Conservation (phyloP, 2,113 vertebrate genomes). For the Osmerus mordax region DNA sequence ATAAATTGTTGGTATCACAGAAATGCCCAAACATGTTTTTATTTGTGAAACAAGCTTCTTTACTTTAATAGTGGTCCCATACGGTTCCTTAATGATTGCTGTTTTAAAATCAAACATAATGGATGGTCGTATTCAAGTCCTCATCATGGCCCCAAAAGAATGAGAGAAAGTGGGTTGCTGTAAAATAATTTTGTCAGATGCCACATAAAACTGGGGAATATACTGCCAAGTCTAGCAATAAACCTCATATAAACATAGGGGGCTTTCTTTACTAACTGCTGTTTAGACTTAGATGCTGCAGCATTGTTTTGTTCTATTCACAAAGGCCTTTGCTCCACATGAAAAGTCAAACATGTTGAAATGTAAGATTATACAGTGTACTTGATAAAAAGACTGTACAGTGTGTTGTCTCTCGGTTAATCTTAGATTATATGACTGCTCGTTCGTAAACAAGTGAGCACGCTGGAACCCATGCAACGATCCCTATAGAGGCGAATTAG, state of each 20-base stretch:
- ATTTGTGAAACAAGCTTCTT: no score
- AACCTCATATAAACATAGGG: background rate
- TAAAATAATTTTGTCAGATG: background rate
- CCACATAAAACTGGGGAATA: background rate
- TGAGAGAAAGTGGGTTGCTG: background rate
- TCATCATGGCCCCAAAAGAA: background rate
- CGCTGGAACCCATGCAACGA: background rate
- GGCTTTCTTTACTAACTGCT: slow-evolving; percentile 3
- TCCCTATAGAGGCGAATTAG: background rate
- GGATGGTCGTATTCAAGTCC: background rate
- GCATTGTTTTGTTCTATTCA: background rate
- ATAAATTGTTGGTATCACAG: background rate
- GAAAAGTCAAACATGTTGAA: background rate
- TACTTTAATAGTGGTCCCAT: no score
- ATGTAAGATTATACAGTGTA: no score
- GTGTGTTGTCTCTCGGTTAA: no score
- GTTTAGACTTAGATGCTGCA: background rate
- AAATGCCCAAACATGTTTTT: background rate
- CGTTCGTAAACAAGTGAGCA: background rate
- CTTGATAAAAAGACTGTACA: no score
- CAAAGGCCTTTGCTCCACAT: background rate
- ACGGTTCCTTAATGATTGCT: background rate
- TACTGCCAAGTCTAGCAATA: background rate
- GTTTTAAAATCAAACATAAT: background rate
- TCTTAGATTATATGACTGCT: no score